Evolutionary conservation across 1,140 invertebrate species (phyloP).

Genomic region (Orussus abietinus): DNA sequence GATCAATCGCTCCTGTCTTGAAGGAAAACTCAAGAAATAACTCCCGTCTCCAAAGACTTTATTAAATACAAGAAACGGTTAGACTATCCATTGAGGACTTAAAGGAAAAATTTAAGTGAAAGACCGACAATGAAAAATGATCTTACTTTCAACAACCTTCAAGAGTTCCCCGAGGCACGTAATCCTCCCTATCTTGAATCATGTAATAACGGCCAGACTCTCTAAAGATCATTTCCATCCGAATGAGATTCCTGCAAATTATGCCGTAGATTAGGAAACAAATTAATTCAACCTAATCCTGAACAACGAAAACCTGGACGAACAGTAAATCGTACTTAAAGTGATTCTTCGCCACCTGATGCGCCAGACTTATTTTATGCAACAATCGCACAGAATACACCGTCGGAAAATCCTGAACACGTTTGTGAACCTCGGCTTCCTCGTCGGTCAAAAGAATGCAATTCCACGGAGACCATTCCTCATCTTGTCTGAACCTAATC

Average conservation of each 20-base stretch:
- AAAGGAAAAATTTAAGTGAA: too few species aligned
- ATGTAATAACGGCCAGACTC: conserved; percentile 17
- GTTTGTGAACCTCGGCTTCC: conserved; percentile 59
- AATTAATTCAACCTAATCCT: too few species aligned
- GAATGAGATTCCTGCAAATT: conserved; percentile 1
- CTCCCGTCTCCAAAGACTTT: too few species aligned
- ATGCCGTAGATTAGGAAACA: neutral
- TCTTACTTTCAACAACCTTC: too few species aligned
- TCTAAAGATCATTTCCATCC: conserved; percentile 10
- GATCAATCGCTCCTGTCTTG: too few species aligned
- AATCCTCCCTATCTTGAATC: conserved; percentile 15
- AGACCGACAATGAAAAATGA: too few species aligned
- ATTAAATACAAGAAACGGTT: too few species aligned
- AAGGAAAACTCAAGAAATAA: too few species aligned
- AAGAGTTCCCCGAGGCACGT: conserved; percentile 14
- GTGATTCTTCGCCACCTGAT: conserved; percentile 34
- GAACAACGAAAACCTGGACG: too few species aligned
- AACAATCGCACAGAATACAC: conserved; percentile 33
- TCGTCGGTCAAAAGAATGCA: conserved; percentile 63
- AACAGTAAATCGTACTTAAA: conserved; percentile 33
- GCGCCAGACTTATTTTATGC: conserved; percentile 26
- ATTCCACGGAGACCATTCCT: conserved; percentile 72
- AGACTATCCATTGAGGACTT: too few species aligned
- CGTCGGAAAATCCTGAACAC: conserved; percentile 19
- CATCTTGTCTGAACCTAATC: conserved; percentile 56